These are phyloP conservation scores for Notarius lentiginosus DNA, from an alignment of 2,113 vertebrate genomes.

Conservation along the genomic window DNA sequence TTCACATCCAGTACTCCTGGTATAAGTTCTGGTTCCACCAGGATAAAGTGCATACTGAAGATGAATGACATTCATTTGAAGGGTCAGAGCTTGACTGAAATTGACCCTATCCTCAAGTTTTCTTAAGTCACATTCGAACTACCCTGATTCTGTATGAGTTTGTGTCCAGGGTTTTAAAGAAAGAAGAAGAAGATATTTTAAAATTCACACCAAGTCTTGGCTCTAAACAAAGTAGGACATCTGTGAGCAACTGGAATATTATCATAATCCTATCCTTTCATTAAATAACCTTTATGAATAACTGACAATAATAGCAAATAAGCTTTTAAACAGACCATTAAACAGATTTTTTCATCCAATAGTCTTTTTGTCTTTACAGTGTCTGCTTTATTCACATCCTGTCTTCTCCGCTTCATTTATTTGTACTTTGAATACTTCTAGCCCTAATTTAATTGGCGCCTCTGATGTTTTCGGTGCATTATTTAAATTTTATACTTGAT, in stretches of 20 bases:
- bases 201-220: not conserved
- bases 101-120: not conserved
- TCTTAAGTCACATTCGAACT: not conserved
- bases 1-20: not conserved
- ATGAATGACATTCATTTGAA: not conserved
- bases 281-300: conserved; percentile 21
- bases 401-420: not conserved
- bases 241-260: not conserved
- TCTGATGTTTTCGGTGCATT: conserved; percentile 45
- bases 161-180: not conserved
- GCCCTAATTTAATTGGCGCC: conserved; percentile 46
- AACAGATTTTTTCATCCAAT: not conserved
- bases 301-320: conserved; percentile 25
- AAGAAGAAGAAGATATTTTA: not conserved
- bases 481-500: conserved; percentile 57
- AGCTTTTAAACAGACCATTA: not conserved
- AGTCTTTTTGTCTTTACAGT: not conserved
- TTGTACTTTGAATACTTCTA: conserved; percentile 49
- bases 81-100: not conserved
- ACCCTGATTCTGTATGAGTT: not conserved
- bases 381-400: conserved; percentile 46
- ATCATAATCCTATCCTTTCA: not conserved
- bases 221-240: not conserved
- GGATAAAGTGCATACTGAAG: not conserved
- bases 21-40: not conserved